Evolutionary conservation across 2,113 vertebrate genomes (phyloP).

Genomic region (Meleagris gallopavo): DNA sequence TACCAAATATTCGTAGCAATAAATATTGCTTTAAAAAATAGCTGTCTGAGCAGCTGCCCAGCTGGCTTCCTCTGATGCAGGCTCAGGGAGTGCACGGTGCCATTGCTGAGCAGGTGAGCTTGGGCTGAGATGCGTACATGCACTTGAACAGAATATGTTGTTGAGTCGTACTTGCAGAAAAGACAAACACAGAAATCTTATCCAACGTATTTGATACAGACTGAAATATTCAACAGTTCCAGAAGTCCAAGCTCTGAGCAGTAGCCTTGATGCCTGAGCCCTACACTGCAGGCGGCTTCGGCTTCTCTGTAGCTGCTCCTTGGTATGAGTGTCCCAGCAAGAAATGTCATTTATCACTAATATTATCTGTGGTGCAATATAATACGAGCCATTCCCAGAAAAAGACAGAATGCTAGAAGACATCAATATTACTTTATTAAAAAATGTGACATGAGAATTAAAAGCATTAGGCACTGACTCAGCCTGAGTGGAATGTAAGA

Average conservation of each 20-base stretch:
- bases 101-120: not conserved
- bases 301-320: not conserved
- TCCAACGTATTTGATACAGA: not conserved
- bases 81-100: not conserved
- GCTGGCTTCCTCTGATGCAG: not conserved
- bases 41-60: conserved; percentile 5
- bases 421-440: not conserved
- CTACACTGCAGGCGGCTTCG: not conserved
- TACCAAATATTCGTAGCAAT: not conserved
- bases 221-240: not conserved
- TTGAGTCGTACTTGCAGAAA: not conserved
- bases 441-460: not conserved
- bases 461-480: conserved; percentile 3
- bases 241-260: not conserved
- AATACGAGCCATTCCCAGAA: not conserved
- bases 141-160: accelerated
- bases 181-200: not conserved
- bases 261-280: not conserved
- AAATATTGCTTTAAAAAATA: not conserved
- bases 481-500: not conserved
- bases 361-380: accelerated
- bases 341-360: not conserved
- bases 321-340: not conserved
- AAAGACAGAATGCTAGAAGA: not conserved
- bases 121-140: not conserved